Percentiles rank a stretch among this genome's conserved stretches.
Evolutionary conservation across 2,113 vertebrate genomes (phyloP).

Genomic region (Cavia aperea): DNA sequence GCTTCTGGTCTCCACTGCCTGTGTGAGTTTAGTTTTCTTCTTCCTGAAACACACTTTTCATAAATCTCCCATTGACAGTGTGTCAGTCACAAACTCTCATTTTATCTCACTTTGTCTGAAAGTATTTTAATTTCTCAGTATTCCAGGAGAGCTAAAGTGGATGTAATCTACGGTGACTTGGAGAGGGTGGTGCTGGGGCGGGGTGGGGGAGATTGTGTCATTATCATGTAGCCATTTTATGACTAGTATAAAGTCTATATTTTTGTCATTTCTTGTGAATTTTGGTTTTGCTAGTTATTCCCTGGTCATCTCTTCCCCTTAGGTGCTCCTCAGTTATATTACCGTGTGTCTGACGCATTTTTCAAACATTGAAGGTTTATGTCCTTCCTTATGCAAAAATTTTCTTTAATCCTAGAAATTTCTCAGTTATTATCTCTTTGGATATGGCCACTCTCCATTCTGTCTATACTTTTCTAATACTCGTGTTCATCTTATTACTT

Average conservation of each 20-base stretch:
- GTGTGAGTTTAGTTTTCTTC: background rate
- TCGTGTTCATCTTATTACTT: background rate
- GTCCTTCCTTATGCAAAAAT: background rate
- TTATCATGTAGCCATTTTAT: background rate
- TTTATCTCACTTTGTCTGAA: background rate
- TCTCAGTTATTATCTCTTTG: background rate
- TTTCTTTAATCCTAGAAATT: constrained; percentile 8
- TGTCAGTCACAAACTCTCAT: background rate
- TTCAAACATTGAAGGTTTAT: background rate
- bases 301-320: background rate
- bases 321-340: background rate
- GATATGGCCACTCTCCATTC: background rate
- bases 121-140: background rate
- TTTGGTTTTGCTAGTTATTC: background rate
- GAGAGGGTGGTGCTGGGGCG: background rate
- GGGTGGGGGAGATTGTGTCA: too few relatives aligned
- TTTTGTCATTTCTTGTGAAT: background rate
- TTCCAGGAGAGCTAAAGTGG: background rate
- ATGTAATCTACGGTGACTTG: background rate
- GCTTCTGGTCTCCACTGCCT: background rate
- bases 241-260: background rate
- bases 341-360: background rate
- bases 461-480: background rate
- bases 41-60: background rate
- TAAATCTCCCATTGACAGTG: background rate